Evolutionary conservation across 2,888 invertebrate genomes (phyloP), one percentile per base, ranked within the genome.

Genomic region (Linhomoeus sp.): DNA sequence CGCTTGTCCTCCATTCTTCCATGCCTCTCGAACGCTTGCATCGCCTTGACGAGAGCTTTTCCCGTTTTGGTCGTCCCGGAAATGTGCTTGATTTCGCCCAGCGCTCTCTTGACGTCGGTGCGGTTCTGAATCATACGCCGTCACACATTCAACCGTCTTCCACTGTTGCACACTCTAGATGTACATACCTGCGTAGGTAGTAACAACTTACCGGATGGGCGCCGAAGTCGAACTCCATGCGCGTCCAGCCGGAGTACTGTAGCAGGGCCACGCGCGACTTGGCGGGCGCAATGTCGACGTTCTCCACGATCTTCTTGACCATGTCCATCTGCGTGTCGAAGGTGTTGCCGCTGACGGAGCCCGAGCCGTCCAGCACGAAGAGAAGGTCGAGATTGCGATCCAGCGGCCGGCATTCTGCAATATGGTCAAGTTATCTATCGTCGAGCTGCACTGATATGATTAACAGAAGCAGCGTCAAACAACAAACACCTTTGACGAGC

Each of bases 301-400:
- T 37, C 36, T 56, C 51, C 17, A 58, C 41, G n/a, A 57, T 49
- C 15, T 45, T 29, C 19, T 46, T 42, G 25, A 58, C 47, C 50
- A 56, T 51, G 19, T 51, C 33, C 35, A 60, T 44, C 45, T 58
- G 58, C 23, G 52, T 55, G 26, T 56, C 53, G 46, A 57, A 58
- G 15, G 54, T 57, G 37, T 40, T 47, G 17, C 60, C 56, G 20
- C 51, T 50, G 23, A 57, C 54, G 29, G 52, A 52, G 19, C 58
- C 60, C 19, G 54, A 54, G 15, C 58, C 56, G 44, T 57, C 56
- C 39, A 56, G 44, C 12, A 56, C 51, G 44, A 58, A 56, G 37
- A 58, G 47, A n/a, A 57, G 24, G 44, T 57, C 57, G 22, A 59
- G 40, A 5, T 50, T 46, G 1, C 50, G 48, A 39, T 58, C 55